A percentile compares a stretch with the other conserved stretches of the same genome.
phyloP scores from a whole-genome alignment of 2,888 invertebrate genomes.

The Melipona beecheii region DNA sequence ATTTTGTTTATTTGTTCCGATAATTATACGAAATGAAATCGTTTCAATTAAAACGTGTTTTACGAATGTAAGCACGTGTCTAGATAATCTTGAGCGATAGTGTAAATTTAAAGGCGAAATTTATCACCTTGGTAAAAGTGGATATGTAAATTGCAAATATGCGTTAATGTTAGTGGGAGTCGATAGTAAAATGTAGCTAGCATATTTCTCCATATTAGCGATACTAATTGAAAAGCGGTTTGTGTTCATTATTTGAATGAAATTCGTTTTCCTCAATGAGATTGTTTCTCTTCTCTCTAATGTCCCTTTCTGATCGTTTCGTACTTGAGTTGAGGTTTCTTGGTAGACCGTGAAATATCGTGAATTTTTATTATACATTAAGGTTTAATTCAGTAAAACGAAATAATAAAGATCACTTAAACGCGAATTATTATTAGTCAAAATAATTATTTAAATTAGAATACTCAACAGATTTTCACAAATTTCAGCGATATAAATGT shows the following conservation, averaged over 20 bases:
- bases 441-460: too few relatives aligned
- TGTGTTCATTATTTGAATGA: constrained; percentile 18
- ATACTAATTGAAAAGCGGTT: constrained; percentile 13
- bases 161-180: neutral
- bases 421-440: neutral
- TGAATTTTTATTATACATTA: neutral
- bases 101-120: too few relatives aligned
- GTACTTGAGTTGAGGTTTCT: neutral
- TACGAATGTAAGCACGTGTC: too few relatives aligned
- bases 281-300: neutral
- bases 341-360: neutral
- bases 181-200: neutral
- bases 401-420: neutral
- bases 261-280: neutral
- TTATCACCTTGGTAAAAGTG: neutral
- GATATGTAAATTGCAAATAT: constrained; percentile 17
- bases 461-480: too few relatives aligned
- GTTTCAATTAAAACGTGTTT: too few relatives aligned
- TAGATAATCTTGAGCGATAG: too few relatives aligned
- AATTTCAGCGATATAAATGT: too few relatives aligned
- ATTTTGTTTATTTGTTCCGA: too few relatives aligned
- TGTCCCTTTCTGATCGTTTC: neutral
- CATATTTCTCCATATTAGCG: constrained; percentile 12
- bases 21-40: too few relatives aligned
- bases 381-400: neutral